Conservation (phyloP, 2,113 vertebrate species). For the Bubo bubo region DNA sequence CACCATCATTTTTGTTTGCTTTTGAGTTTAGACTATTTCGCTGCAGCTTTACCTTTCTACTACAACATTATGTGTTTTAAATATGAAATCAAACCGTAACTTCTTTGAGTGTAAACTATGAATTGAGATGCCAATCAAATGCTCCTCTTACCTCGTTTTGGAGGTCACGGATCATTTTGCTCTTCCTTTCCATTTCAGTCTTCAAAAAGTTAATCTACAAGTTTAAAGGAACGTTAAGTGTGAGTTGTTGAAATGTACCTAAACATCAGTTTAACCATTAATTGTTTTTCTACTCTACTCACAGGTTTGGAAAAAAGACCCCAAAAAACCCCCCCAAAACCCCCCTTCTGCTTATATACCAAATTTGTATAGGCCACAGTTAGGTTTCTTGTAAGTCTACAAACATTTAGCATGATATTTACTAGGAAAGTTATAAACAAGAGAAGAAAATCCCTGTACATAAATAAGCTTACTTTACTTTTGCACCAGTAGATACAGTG, state of each 20-base stretch:
- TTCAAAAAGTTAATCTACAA: constrained; percentile 94
- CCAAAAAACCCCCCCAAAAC: not conserved
- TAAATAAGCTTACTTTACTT: not conserved
- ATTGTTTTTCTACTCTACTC: not conserved
- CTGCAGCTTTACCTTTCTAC: not conserved
- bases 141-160: constrained; percentile 89
- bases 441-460: not conserved
- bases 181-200: constrained; percentile 97
- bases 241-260: not conserved
- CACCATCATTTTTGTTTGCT: not conserved
- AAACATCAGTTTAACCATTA: not conserved
- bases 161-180: constrained; percentile 95
- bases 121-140: not conserved
- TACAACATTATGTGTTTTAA: not conserved
- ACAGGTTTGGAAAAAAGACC: not conserved
- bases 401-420: not conserved
- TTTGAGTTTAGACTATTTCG: not conserved
- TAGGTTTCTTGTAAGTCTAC: not conserved
- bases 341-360: not conserved
- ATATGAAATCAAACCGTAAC: not conserved
- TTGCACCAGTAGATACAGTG: not conserved
- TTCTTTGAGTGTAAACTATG: not conserved
- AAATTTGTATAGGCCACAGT: not conserved
- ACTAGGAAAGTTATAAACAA: not conserved
- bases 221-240: not conserved